Evolutionary conservation across 2,797 vertebrate species (phyloP).

Genomic region (Notamacropus eugenii): DNA sequence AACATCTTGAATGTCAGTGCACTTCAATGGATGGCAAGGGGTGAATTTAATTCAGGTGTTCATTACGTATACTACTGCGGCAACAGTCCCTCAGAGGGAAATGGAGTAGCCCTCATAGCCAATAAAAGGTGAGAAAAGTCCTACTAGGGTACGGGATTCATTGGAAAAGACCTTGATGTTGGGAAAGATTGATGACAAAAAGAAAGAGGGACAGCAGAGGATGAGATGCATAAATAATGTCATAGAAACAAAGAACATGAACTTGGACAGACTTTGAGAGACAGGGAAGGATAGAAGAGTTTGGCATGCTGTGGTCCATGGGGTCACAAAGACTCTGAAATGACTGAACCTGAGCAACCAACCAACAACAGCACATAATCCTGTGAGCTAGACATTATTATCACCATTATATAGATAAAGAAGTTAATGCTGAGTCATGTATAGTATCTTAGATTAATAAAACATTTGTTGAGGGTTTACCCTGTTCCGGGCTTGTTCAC

Average conservation of each 20-base stretch:
- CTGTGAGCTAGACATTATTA: neutral
- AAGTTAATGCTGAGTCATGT: neutral
- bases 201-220: neutral
- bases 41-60: too few relatives aligned
- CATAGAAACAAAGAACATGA: neutral
- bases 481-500: neutral
- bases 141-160: neutral
- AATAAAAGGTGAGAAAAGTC: too few relatives aligned
- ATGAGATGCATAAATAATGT: neutral
- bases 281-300: neutral
- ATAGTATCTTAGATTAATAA: neutral
- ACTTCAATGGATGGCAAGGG: too few relatives aligned
- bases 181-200: neutral
- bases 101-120: too few relatives aligned
- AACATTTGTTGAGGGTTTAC: neutral
- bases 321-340: neutral
- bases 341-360: neutral
- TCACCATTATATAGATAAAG: neutral
- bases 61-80: too few relatives aligned
- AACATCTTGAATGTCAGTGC: too few relatives aligned
- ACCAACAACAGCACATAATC: neutral
- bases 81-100: too few relatives aligned
- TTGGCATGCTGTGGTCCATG: neutral
- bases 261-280: neutral
- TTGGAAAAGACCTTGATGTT: neutral